These are phyloP conservation scores for Marronus borbonicus DNA, from an alignment of 2,888 invertebrate species.

Conservation along the genomic window DNA sequence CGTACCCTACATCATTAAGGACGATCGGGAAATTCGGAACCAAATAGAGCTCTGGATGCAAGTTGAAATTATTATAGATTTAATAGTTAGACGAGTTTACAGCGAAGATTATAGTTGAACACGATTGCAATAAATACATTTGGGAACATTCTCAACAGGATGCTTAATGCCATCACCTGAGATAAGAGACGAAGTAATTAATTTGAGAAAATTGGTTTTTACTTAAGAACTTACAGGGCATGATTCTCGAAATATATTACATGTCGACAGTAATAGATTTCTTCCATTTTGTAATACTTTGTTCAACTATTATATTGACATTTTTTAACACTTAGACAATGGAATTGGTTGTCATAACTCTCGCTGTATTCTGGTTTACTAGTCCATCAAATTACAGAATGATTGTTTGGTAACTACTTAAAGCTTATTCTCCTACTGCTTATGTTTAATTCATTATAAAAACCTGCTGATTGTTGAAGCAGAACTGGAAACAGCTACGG, in stretches of 20 bases:
- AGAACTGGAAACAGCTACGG: too few relatives aligned
- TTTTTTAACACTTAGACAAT: too few relatives aligned
- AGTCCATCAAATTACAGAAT: too few relatives aligned
- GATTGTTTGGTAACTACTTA: too few relatives aligned
- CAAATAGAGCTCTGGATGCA: not conserved
- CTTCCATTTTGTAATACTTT: too few relatives aligned
- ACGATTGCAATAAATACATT: not conserved
- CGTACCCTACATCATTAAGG: not conserved
- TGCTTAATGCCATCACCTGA: not conserved
- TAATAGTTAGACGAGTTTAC: not conserved
- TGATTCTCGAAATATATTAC: not conserved
- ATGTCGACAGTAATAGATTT: not conserved
- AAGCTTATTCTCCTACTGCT: too few relatives aligned
- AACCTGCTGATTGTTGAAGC: too few relatives aligned
- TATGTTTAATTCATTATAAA: too few relatives aligned
- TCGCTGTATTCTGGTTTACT: too few relatives aligned
- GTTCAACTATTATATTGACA: too few relatives aligned
- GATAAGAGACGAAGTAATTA: not conserved
- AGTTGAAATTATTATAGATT: slow-evolving; percentile 1
- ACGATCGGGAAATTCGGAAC: not conserved
- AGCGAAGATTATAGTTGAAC: not conserved
- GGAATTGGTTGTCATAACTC: too few relatives aligned
- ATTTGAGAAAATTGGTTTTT: not conserved
- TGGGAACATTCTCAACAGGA: not conserved
- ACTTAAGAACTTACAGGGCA: not conserved